phyloP scores from a whole-genome alignment of 2,797 vertebrate genomes.

The Pseudocheirus occidentalis region DNA sequence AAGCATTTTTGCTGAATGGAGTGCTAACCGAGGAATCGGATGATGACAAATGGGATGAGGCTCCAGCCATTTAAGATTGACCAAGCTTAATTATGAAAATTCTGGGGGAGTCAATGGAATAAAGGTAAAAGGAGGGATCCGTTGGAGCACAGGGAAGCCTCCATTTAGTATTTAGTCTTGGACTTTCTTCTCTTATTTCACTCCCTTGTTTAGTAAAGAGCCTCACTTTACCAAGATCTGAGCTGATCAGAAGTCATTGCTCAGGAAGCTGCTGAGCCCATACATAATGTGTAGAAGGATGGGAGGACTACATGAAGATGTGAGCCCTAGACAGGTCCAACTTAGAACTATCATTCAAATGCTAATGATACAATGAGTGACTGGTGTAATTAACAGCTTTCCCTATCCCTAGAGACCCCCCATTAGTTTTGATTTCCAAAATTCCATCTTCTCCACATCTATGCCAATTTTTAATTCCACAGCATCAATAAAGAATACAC shows the following conservation, averaged over 20 bases:
- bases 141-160: neutral
- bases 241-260: neutral
- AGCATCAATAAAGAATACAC: conserved; percentile 97
- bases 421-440: conserved; percentile 97
- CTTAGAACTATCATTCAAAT: neutral
- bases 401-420: conserved; percentile 91
- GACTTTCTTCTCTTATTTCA: neutral
- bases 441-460: conserved; percentile 98
- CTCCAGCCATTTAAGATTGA: neutral
- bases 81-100: neutral
- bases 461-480: conserved; percentile 99
- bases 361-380: conserved; percentile 97
- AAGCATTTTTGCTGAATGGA: neutral
- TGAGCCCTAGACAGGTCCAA: neutral
- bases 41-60: neutral
- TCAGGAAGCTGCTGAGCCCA: neutral
- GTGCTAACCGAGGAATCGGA: neutral
- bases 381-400: conserved; percentile 92
- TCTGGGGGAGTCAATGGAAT: neutral
- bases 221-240: neutral
- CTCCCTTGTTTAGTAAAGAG: neutral
- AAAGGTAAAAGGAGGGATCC: neutral
- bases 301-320: neutral
- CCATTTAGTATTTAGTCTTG: neutral
- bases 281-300: neutral